Percentiles rank a stretch among this genome's conserved stretches.
Conservation (phyloP, 2,888 invertebrate genomes). For the Dryobota labecula region DNA sequence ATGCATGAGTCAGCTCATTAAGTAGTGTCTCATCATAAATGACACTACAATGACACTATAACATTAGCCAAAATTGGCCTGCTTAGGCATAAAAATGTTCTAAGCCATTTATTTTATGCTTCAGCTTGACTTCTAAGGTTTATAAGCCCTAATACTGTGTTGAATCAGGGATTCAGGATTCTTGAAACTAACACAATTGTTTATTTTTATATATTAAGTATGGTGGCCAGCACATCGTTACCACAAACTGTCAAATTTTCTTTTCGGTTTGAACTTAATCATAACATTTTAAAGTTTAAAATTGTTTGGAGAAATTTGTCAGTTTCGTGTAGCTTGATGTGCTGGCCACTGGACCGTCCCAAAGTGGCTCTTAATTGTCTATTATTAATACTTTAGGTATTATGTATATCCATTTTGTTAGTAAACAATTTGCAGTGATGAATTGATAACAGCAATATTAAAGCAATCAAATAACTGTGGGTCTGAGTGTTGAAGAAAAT, state of each 20-base stretch:
- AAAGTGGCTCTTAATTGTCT: neutral
- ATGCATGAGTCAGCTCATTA: neutral
- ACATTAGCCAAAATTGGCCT: neutral
- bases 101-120: no score
- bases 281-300: no score
- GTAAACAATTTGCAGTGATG: constrained; percentile 26
- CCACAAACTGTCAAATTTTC: no score
- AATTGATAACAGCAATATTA: constrained; percentile 14
- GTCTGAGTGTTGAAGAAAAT: neutral
- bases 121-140: neutral
- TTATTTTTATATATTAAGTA: neutral
- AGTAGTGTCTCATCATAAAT: neutral
- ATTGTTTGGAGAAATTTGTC: no score
- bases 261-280: no score
- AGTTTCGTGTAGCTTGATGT: no score
- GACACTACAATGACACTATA: neutral
- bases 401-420: constrained; percentile 8
- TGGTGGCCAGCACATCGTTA: no score
- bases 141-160: neutral
- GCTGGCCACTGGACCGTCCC: no score
- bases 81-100: neutral
- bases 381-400: neutral
- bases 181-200: neutral
- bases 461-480: neutral
- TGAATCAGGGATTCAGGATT: no score